Conservation (phyloP, 2,113 vertebrate genomes). For the Laticauda laticaudata region DNA sequence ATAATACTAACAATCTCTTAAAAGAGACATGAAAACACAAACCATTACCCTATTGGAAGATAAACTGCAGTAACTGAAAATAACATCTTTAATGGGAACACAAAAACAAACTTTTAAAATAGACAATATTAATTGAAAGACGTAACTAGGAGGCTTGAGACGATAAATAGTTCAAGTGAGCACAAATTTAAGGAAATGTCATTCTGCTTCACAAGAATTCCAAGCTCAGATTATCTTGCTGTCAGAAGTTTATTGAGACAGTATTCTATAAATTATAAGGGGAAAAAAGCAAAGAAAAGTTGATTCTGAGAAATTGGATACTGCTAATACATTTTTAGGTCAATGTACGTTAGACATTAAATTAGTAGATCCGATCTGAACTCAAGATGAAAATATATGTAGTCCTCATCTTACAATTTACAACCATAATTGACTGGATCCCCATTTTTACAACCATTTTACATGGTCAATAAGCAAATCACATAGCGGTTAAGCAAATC, state of each 20-base stretch:
- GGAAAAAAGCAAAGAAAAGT: neutral
- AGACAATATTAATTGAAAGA: neutral
- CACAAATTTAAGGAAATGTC: neutral
- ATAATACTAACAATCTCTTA: too few species aligned
- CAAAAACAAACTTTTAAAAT: neutral
- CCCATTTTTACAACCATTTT: too few species aligned
- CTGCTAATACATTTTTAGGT: neutral
- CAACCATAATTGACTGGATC: too few species aligned
- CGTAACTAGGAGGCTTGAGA: neutral
- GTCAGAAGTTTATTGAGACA: neutral
- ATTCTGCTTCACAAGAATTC: neutral
- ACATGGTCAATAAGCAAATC: too few species aligned
- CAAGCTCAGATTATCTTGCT: neutral
- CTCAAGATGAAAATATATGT: too few species aligned
- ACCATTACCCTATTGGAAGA: too few species aligned
- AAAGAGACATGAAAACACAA: too few species aligned
- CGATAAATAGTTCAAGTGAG: neutral
- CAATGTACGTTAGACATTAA: too few species aligned
- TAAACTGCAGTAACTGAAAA: neutral
- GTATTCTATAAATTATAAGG: neutral
- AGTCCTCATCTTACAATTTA: too few species aligned
- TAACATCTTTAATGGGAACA: neutral
- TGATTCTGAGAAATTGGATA: neutral
- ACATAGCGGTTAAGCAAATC: too few species aligned
- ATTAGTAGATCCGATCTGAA: too few species aligned